phyloP scores from a whole-genome alignment of 2,113 vertebrate genomes.

The Progne subis region DNA sequence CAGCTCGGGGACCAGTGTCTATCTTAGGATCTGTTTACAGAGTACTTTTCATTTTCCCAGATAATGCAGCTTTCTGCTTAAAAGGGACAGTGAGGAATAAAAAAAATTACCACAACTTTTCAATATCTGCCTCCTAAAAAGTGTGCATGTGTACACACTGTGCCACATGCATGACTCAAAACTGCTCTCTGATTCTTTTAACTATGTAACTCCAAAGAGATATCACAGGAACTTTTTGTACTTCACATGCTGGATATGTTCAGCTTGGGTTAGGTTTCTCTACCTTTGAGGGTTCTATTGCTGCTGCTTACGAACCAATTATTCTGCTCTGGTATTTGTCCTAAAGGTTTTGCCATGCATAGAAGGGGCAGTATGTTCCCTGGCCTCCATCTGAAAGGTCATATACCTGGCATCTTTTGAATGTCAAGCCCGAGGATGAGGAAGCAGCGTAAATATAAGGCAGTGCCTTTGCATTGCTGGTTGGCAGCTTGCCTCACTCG shows the following conservation, averaged over 20 bases:
- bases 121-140: not conserved
- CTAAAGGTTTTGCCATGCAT: not conserved
- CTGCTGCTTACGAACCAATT: not conserved
- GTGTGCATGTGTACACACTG: fast-evolving
- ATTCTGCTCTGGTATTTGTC: not conserved
- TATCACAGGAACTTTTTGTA: not conserved
- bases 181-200: not conserved
- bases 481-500: not conserved
- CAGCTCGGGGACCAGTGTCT: not conserved
- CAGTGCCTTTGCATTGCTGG: not conserved
- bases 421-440: not conserved
- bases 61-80: not conserved
- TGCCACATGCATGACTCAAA: not conserved
- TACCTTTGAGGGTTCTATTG: not conserved
- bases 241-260: not conserved
- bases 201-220: not conserved
- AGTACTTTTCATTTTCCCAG: not conserved
- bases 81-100: not conserved
- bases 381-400: constrained; percentile 4
- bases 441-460: not conserved
- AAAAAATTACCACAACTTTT: not conserved
- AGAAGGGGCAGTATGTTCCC: not conserved
- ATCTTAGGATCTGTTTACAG: not conserved
- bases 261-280: not conserved
- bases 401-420: not conserved